Evolutionary conservation across 2,888 invertebrate species (phyloP).

Genomic region (Melanchra persicariae): DNA sequence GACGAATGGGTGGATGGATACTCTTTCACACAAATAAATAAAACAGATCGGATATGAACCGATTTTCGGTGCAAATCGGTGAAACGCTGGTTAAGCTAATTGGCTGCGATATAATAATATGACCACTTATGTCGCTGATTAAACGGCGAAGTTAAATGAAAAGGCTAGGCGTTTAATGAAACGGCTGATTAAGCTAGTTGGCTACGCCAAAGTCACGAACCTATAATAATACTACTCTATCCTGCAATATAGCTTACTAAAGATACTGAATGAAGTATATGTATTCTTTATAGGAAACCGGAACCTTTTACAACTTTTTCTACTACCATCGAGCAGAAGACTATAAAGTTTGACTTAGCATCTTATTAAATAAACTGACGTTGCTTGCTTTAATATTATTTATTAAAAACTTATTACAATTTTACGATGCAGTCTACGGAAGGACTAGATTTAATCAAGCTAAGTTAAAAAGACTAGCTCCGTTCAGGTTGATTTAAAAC

Average conservation of each 20-base stretch:
- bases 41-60: too few relatives aligned
- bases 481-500: slow-evolving; percentile 57
- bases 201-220: too few relatives aligned
- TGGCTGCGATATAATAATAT: too few relatives aligned
- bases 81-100: too few relatives aligned
- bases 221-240: background rate
- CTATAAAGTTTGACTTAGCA: slow-evolving; percentile 37
- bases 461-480: slow-evolving; percentile 30
- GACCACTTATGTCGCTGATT: too few relatives aligned
- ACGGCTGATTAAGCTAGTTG: too few relatives aligned
- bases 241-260: background rate
- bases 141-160: too few relatives aligned
- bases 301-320: slow-evolving; percentile 25
- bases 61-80: too few relatives aligned
- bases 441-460: slow-evolving; percentile 62
- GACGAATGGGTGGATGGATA: too few relatives aligned
- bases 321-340: slow-evolving; percentile 5
- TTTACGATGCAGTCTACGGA: slow-evolving; percentile 51
- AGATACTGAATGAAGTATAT: background rate
- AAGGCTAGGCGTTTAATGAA: too few relatives aligned
- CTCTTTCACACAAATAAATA: too few relatives aligned
- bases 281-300: background rate
- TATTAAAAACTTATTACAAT: slow-evolving; percentile 53
- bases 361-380: slow-evolving; percentile 51
- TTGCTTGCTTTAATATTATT: slow-evolving; percentile 42